Base-by-base conservation (phyloP, 2,888 invertebrate genomes). In the Agelastica alni region DNA sequence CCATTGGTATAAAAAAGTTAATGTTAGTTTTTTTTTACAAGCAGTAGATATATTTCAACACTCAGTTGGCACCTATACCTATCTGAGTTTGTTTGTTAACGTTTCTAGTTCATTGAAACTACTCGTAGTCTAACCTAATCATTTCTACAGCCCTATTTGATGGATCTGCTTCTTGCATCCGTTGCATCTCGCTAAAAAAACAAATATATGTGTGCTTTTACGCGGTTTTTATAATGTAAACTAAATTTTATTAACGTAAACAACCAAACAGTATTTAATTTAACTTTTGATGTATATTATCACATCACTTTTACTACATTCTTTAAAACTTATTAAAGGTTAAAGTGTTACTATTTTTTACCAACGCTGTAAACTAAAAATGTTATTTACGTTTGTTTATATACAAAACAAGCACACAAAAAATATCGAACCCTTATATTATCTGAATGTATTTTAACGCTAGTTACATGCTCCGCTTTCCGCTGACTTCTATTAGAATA, bases 201-300 rank as follows among this genome's bases (percentile, higher is more conserved):
- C 58, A 55, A 52, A 55, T 48, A 30, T 31, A 10, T 10, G 16
- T 31, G 10, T 10, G 16, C 58, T 49, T 41, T 54, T 52, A 49
- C 44, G 58, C 52, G 44, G 52, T 52, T 58, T 49, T 48, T 52
- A 51, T 36, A 36, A 54, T 32, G 34, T 58, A 48, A 47, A 51
- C 51, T 14, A 28, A 44, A 53, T 49, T 53, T 57, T 53, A 57
- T 30, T 45, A 39, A 42, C 17, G 49, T 53, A 49, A 53, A 52
- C 46, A 52, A 45, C 12, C 26, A 47, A 47, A 48, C 41, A 53
- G 41, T 17, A 17, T 30, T 9, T 36, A 39, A 34, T 52, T 49
- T 48, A 45, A 31, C 17, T 46, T 44, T 44, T 46, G 44, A 45
- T 51, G 17, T 45, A 26, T 30, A 42, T 46, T 26, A 46, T 18